phyloP scores from a whole-genome alignment of 2,113 vertebrate species.

The Gobius niger region DNA sequence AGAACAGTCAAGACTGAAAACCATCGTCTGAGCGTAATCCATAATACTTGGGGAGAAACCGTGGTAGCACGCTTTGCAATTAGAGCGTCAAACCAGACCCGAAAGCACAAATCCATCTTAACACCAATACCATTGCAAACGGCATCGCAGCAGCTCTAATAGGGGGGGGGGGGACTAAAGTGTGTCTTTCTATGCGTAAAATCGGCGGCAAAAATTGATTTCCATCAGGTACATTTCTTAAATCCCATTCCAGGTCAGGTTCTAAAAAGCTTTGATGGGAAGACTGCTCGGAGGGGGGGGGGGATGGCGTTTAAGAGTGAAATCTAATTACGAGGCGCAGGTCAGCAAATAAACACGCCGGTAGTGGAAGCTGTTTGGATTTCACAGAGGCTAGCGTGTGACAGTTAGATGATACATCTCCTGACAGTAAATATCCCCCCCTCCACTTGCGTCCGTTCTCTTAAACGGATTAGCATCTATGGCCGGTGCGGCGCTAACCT shows the following conservation, averaged over 20 bases:
- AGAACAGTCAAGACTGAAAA: too few relatives aligned
- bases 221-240: neutral
- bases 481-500: slow-evolving; percentile 47
- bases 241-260: neutral
- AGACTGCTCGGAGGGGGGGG: neutral
- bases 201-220: neutral
- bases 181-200: too few relatives aligned
- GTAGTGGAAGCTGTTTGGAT: slow-evolving; percentile 13
- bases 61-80: neutral
- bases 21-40: too few relatives aligned
- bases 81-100: neutral
- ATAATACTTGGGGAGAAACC: too few relatives aligned
- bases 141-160: neutral
- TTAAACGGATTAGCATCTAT: slow-evolving; percentile 69
- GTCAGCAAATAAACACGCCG: neutral
- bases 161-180: too few relatives aligned
- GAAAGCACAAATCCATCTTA: neutral
- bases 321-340: slow-evolving; percentile 22
- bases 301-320: slow-evolving; percentile 14
- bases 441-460: slow-evolving; percentile 58
- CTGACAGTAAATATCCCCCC: slow-evolving; percentile 59
- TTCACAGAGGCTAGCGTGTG: slow-evolving; percentile 37
- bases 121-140: neutral
- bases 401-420: slow-evolving; percentile 60
- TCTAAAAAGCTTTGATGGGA: neutral